phyloP scores from a whole-genome alignment of 2,797 vertebrate genomes.

The Lepilemur ruficaudatus region DNA sequence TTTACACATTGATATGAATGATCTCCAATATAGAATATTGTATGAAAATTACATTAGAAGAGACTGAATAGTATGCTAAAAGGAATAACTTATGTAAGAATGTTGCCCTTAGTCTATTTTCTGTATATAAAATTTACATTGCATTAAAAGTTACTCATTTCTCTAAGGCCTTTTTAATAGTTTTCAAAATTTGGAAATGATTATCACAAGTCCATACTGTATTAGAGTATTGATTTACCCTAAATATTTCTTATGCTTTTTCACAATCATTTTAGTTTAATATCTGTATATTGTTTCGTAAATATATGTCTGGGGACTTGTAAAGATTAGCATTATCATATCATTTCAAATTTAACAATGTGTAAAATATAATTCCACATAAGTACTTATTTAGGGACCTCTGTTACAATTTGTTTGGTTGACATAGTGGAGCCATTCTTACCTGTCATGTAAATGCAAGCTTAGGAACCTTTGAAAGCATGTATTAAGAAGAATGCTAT shows the following conservation, averaged over 20 bases:
- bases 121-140: neutral
- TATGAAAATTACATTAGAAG: neutral
- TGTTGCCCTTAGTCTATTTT: neutral
- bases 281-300: slow-evolving; percentile 9
- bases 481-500: neutral
- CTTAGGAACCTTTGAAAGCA: neutral
- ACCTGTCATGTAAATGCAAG: neutral
- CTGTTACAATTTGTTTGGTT: neutral
- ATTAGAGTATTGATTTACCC: neutral
- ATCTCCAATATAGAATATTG: neutral
- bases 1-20: neutral
- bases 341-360: neutral
- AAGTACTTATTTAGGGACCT: neutral
- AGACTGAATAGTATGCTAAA: neutral
- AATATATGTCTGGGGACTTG: neutral
- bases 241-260: neutral
- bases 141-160: slow-evolving; percentile 5
- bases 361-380: neutral
- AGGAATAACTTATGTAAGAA: neutral
- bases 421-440: neutral
- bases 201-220: neutral
- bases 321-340: neutral
- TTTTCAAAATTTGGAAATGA: neutral
- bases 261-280: neutral
- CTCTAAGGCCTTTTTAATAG: neutral